Base-by-base conservation (phyloP, 2,888 invertebrate species). In the Gastrophysa polygoni region DNA sequence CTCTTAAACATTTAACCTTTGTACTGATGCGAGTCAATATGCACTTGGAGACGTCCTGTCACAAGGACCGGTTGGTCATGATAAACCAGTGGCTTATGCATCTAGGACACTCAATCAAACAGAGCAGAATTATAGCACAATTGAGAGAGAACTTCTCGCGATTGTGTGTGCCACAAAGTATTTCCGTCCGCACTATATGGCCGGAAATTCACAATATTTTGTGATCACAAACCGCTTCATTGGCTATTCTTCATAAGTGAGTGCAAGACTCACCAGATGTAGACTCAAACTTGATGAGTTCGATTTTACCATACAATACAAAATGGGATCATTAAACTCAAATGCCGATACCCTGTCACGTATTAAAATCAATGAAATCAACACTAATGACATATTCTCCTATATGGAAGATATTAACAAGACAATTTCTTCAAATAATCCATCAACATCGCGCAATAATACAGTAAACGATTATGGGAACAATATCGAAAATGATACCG, bases 11-110 rank as follows among this genome's bases (percentile, higher is more conserved):
- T 73, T 74, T 46, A 58, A 61, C 16, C 16, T 74, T 14, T 69
- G 68, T 0, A 74, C 73, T 0, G 72, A 73, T 50, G 72, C 73
- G 0, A 61, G 59, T 8, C 66, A 68, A 17, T 17, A 59, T 17
- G 69, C 71, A 0, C 10, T 74, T 32, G 73, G 71, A 8, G 70
- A 69, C 1, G 61, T 73, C 0, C 57, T 73, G 50, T 63, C 63
- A 0, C 71, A 71, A 64, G 68, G 68, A 8, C 34, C 58, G 20
- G 54, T 65, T 44, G 67, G 62, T 14, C 52, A 64, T 8, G 70
- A 73, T 54, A 17, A 59, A 17, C 68, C 70, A 1, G 47, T 72
- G 6, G 65, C 66, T 21, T 72, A 66, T 38, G 68, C 67, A 6
- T 62, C 62, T 11, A 28, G 64, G 46, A 64, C 61, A 6, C 32